Evolutionary conservation across 2,797 vertebrate genomes (phyloP).

Genomic region (Kryptopterus vitreolus): DNA sequence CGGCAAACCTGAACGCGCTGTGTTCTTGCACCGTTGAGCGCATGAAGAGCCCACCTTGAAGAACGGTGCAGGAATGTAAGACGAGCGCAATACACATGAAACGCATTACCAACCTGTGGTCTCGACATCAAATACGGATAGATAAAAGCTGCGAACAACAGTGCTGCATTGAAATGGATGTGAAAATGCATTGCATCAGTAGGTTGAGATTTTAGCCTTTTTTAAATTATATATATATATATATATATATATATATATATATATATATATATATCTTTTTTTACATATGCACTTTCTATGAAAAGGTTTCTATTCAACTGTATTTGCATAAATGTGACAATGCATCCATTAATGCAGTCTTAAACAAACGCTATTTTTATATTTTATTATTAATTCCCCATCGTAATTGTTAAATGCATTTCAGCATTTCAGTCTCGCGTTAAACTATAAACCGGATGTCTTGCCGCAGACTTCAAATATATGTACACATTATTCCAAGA

Average conservation of each 20-base stretch:
- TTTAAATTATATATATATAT: not conserved
- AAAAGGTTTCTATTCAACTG: not conserved
- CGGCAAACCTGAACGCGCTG: conserved; percentile 98
- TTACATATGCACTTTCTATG: not conserved
- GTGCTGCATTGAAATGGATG: not conserved
- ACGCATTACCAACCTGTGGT: not conserved
- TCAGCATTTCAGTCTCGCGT: not conserved
- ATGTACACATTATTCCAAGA: not conserved
- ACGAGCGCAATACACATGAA: not conserved
- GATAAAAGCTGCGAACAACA: not conserved
- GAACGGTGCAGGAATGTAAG: conserved; percentile 50
- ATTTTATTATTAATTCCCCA: too few species aligned
- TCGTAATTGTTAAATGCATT: too few species aligned
- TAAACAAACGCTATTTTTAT: not conserved
- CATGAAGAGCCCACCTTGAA: conserved; percentile 97
- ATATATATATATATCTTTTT: too few species aligned
- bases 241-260: too few species aligned
- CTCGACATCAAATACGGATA: not conserved
- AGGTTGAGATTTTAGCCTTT: not conserved
- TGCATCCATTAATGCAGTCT: not conserved
- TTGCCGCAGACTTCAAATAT: not conserved
- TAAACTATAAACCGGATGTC: not conserved
- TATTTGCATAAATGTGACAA: not conserved
- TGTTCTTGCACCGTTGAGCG: conserved; percentile 98
- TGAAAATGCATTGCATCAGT: conserved; percentile 4